Evolutionary conservation across 2,113 vertebrate species (phyloP).

Genomic region (Hiodon alosoides): DNA sequence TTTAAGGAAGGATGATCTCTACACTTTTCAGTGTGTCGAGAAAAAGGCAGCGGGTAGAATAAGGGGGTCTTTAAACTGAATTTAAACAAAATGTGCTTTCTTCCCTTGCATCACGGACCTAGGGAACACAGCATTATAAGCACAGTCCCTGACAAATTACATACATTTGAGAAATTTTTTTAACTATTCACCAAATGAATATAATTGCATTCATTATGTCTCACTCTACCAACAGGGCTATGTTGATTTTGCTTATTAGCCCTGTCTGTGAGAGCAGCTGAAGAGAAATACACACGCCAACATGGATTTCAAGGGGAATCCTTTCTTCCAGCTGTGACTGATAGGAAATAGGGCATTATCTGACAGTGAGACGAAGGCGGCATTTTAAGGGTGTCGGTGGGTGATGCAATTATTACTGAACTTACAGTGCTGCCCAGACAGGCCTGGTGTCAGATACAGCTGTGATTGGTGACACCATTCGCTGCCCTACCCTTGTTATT

Average conservation of each 20-base stretch:
- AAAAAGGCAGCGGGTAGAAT: background rate
- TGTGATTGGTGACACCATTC: background rate
- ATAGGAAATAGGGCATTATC: conserved; percentile 7
- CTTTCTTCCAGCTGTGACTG: conserved; percentile 16
- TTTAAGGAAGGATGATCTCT: conserved; percentile 20
- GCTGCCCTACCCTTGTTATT: background rate
- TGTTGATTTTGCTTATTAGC: conserved; percentile 7
- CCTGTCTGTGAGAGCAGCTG: conserved; percentile 3
- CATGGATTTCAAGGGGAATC: conserved; percentile 10
- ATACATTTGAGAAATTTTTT: conserved; percentile 3
- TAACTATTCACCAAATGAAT: conserved; percentile 17
- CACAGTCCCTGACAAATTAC: conserved; percentile 19
- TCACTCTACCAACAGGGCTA: conserved; percentile 10
- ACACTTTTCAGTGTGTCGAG: conserved; percentile 1
- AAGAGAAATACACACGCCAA: conserved; percentile 2
- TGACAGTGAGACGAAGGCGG: conserved; percentile 19
- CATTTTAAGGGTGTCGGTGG: conserved; percentile 19
- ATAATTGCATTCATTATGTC: conserved; percentile 18
- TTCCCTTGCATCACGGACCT: conserved; percentile 1
- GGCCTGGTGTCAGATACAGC: conserved; percentile 9
- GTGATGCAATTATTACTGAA: conserved; percentile 25
- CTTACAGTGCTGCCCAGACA: conserved; percentile 8
- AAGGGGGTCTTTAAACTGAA: conserved; percentile 14
- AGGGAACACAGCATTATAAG: conserved; percentile 3
- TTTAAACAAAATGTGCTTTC: conserved; percentile 13